Evolutionary conservation across 2,888 invertebrate genomes (phyloP), one percentile per base, ranked within the genome.

Genomic region (Marasmarcha lunaedactyla): DNA sequence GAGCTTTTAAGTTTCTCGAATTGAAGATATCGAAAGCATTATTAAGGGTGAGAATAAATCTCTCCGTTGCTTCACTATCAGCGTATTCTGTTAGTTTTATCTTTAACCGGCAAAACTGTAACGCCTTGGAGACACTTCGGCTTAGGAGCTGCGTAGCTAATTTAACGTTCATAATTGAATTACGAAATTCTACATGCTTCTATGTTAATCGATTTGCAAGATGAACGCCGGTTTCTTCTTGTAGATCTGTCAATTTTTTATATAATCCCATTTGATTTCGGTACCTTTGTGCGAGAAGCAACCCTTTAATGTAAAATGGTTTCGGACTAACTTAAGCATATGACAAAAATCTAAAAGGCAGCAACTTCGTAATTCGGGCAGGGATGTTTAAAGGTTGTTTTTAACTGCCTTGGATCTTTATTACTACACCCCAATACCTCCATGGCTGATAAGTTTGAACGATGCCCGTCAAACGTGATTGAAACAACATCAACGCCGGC

Each of bases 391-490:
- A 54, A 54, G 5, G 42, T 41, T 9, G 48, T 48, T 40, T 48
- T 47, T 25, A 50, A 20, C 7, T 48, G 38, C 2, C 30, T 20
- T 5, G 33, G 12, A 35, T 48, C 40, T n/a, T 45, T 40, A 15
- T 50, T 37, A 11, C 42, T 27, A 37, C 54, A 54, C 26, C 50
- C 54, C 36, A 55, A 43, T 6, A 45, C 15, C 25, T 46, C 26
- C 35, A 45, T 42, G 2, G 46, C 38, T 4, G 45, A 33, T 2
- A 48, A 9, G 37, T 51, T 53, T 3, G 48, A 33, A 3, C 42
- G n/a, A 40, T 43, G 41, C 1, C 49, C 51, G 35, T 51, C 50
- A 42, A 52, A 54, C 27, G 50, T 54, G 6, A 52, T 9, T 2
- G 46, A 40, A 1, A 48, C 49, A 3, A 51, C 45, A 33, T 46